Evolutionary conservation across 2,113 vertebrate species (phyloP).

Genomic region (Alaudala cheleensis): DNA sequence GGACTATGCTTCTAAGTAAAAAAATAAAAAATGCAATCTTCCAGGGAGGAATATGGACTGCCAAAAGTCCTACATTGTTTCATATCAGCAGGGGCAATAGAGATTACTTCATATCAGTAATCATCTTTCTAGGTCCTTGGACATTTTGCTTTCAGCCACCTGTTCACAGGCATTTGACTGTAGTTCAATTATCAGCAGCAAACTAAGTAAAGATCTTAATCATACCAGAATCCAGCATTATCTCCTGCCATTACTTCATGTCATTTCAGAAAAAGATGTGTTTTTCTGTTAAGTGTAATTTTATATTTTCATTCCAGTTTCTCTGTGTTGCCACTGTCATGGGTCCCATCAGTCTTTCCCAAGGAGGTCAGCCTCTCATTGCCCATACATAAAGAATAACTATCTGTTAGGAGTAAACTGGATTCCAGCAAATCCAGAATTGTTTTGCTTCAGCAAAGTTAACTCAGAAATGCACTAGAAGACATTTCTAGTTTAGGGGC

Average conservation of each 20-base stretch:
- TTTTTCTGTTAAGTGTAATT: neutral
- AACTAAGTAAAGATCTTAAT: neutral
- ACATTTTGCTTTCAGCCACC: neutral
- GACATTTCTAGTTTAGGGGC: neutral
- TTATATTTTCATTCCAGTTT: neutral
- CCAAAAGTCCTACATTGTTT: neutral
- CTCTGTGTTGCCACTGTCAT: neutral
- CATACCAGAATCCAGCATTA: neutral
- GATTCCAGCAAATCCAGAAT: neutral
- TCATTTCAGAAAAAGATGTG: neutral
- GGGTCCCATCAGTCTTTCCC: neutral
- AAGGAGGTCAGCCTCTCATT: neutral
- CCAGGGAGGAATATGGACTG: neutral
- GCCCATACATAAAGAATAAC: neutral
- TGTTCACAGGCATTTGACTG: neutral
- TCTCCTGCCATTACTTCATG: neutral
- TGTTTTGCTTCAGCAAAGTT: neutral
- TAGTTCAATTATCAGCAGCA: neutral
- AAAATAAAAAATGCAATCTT: neutral
- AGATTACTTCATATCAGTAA: neutral
- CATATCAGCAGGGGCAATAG: neutral
- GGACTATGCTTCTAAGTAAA: neutral
- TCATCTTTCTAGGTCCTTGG: neutral
- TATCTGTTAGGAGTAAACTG: neutral
- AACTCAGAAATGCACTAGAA: neutral